Evolutionary conservation across 37 sponge, comb jelly and placozoan genomes (phyloP), one percentile per base, ranked within the genome.

Genomic region (Agelas oroides): DNA sequence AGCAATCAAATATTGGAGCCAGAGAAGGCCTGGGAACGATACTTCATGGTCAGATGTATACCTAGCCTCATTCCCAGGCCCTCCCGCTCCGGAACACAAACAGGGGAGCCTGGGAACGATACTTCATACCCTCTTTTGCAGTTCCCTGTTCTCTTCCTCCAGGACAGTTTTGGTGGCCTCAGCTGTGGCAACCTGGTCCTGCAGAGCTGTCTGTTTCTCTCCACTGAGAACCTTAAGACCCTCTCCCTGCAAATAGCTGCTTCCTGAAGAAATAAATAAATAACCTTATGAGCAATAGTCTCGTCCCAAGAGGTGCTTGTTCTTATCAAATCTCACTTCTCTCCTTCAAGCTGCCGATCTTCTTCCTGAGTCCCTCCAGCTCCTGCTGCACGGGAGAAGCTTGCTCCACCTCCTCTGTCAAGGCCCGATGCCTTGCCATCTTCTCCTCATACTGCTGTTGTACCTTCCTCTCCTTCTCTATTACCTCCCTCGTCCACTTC

Each of bases 201-300:
- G 66, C 23, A 84, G 62, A 55, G n/a, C 14, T 52, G 25, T 40
- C 36, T 75, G 64, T 20, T 30, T 84, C 25, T 74, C 75, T 75
- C 75, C 84, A 64, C 52, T 75, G 53, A 84, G 34, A 34, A 73
- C 23, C 53, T 74, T 16, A 53, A 75, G 63, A 12, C 66, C 76
- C 31, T 37, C 84, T 35, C 64, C 67, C 37, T 63, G 21, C 15
- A 75, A 27, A 34, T 84, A 84, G n/a, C 24, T 33, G 23, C 33
- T 12, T 39, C 75, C 84, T 84, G 28, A 0, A 84, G 0, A 25
- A 28, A n/a, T 23, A 59, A 0, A n/a, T 1, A 75, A 39, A 6
- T n/a, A n/a, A n/a, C n/a, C n/a, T n/a, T n/a, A n/a, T n/a, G n/a
- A n/a, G n/a, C n/a, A n/a, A n/a, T n/a, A n/a, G n/a, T n/a, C n/a